Evolutionary conservation across 2,113 vertebrate genomes (phyloP).

Genomic region (Asarcornis scutulata): DNA sequence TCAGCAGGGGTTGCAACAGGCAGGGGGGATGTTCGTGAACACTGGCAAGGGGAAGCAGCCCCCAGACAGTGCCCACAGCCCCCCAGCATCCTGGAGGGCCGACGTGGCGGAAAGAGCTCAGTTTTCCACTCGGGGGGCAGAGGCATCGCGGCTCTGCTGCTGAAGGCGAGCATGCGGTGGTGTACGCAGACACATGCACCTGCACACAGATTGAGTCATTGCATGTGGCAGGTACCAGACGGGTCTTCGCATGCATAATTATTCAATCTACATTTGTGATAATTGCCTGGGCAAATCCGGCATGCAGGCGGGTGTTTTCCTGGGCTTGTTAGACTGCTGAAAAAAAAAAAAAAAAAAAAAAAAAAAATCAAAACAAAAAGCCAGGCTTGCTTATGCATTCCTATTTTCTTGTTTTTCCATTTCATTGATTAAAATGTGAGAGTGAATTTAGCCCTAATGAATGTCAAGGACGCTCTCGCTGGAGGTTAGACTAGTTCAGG

Average conservation of each 20-base stretch:
- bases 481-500: background rate
- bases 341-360: background rate
- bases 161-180: accelerated
- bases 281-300: constrained; percentile 20
- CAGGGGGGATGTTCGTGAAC: too few species aligned
- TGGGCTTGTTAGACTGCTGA: constrained; percentile 7
- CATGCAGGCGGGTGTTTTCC: background rate
- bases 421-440: constrained; percentile 65
- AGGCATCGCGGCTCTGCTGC: accelerated
- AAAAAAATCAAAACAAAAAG: background rate
- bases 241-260: background rate
- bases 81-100: background rate
- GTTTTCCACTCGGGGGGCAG: accelerated
- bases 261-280: constrained; percentile 18
- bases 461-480: constrained; percentile 29
- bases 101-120: background rate
- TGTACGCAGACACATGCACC: background rate
- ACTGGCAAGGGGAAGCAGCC: background rate
- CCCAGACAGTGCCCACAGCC: accelerated
- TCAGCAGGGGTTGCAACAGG: too few species aligned
- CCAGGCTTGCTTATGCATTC: constrained; percentile 30
- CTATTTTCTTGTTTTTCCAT: constrained; percentile 36
- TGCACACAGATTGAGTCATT: constrained; percentile 17
- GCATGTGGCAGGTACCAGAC: constrained; percentile 53
- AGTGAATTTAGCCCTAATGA: constrained; percentile 32